phyloP scores from a whole-genome alignment of 2,113 vertebrate species.

The Grallaria varia region DNA sequence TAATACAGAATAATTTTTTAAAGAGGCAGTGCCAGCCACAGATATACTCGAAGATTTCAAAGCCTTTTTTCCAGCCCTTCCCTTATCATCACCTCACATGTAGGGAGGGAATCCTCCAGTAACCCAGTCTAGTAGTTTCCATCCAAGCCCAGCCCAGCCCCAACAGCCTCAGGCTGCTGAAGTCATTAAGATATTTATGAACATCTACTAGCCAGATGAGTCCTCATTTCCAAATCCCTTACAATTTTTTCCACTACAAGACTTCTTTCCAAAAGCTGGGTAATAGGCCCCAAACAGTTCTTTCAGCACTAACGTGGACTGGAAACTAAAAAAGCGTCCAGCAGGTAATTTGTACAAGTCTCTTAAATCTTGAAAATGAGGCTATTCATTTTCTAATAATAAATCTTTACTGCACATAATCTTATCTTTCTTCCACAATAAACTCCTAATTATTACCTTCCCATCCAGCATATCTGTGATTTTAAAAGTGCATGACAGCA shows the following conservation, averaged over 20 bases:
- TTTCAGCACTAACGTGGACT: not conserved
- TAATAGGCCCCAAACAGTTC: not conserved
- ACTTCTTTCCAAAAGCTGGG: constrained; percentile 41
- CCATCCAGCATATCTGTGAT: constrained; percentile 1
- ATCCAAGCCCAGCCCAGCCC: not conserved
- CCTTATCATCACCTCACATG: not conserved
- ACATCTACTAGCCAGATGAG: constrained; percentile 42
- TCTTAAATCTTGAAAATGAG: constrained; percentile 49
- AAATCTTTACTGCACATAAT: constrained; percentile 56
- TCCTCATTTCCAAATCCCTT: constrained; percentile 31
- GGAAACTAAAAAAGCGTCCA: not conserved
- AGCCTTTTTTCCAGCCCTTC: not conserved
- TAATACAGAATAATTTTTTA: not conserved
- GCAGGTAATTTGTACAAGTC: constrained; percentile 7
- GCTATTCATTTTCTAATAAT: constrained; percentile 51
- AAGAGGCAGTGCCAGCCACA: not conserved
- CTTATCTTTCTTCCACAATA: constrained; percentile 59
- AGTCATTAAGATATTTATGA: constrained; percentile 52
- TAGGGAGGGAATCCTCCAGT: not conserved
- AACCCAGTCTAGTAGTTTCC: not conserved
- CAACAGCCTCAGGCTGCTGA: constrained; percentile 20
- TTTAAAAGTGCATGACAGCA: constrained; percentile 16
- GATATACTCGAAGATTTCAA: not conserved
- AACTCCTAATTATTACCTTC: constrained; percentile 53
- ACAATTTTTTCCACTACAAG: constrained; percentile 42